phyloP scores from a whole-genome alignment of 2,113 vertebrate genomes.

The Paralichthys olivaceus region DNA sequence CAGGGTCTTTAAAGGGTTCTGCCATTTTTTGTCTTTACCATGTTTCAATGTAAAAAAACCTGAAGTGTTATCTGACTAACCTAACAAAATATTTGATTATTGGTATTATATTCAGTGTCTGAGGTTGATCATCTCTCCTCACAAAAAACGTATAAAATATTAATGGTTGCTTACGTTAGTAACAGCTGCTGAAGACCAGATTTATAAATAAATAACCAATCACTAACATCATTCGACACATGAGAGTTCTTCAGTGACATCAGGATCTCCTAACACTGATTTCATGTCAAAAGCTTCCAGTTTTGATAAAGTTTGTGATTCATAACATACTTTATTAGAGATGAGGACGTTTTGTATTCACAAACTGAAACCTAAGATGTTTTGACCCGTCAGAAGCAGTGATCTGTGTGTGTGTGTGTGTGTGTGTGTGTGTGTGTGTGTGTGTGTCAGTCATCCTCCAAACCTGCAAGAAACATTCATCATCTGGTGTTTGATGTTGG shows the following conservation, averaged over 20 bases:
- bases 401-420: not conserved
- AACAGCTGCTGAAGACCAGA: conserved; percentile 52
- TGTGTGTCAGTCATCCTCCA: conserved; percentile 25
- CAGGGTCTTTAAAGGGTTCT: conserved; percentile 2
- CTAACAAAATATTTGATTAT: not conserved
- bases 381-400: conserved; percentile 20
- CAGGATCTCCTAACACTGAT: not conserved
- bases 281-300: not conserved
- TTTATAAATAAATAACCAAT: conserved; percentile 63
- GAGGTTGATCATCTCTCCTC: conserved; percentile 20
- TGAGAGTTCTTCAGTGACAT: not conserved
- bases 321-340: not conserved
- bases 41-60: not conserved
- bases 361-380: conserved; percentile 13
- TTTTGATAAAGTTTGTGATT: not conserved
- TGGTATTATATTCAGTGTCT: not conserved
- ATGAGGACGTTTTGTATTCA: not conserved
- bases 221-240: not conserved
- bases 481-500: conserved; percentile 47
- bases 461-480: conserved; percentile 50
- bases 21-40: no score
- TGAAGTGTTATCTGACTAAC: not conserved
- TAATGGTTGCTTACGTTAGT: conserved; percentile 25
- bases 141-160: conserved; percentile 61
- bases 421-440: not conserved